Conservation (phyloP, 2,797 vertebrate species). For the Chloroceryle inda region DNA sequence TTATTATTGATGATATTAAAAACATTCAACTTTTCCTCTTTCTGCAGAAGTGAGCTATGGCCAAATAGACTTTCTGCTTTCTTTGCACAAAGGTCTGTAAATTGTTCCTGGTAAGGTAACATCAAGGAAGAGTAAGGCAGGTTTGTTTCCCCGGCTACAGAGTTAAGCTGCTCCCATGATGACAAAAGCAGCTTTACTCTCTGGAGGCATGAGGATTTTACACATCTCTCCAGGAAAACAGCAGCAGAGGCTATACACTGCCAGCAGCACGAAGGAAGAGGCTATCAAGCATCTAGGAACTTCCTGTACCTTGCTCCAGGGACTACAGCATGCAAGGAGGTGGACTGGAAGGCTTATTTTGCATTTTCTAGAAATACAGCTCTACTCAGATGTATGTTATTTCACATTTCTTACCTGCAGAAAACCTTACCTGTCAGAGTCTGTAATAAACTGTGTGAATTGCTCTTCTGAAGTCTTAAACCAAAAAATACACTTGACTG, state of each 20-base stretch:
- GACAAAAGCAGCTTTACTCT: background rate
- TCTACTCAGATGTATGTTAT: background rate
- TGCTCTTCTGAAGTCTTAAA: background rate
- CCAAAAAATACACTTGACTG: background rate
- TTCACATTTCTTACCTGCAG: background rate
- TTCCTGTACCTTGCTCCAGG: background rate
- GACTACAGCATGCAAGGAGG: background rate
- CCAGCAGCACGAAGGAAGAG: background rate
- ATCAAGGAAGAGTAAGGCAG: background rate
- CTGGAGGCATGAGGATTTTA: background rate
- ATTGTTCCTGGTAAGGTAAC: background rate
- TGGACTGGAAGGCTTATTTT: background rate
- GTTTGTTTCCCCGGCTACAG: background rate
- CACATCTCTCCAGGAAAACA: background rate
- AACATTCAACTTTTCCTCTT: background rate
- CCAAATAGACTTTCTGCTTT: too few species aligned
- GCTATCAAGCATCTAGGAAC: background rate
- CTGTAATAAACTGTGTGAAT: background rate
- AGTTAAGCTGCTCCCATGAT: background rate
- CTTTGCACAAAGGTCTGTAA: background rate
- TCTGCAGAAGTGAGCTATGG: background rate
- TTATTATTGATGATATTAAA: background rate
- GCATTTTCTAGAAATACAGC: background rate
- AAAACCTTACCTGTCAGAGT: background rate
- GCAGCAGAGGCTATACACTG: background rate